Evolutionary conservation across 2,888 invertebrate species (phyloP), one percentile per base, ranked within the genome.

Genomic region (Tetrapedia diversipes): DNA sequence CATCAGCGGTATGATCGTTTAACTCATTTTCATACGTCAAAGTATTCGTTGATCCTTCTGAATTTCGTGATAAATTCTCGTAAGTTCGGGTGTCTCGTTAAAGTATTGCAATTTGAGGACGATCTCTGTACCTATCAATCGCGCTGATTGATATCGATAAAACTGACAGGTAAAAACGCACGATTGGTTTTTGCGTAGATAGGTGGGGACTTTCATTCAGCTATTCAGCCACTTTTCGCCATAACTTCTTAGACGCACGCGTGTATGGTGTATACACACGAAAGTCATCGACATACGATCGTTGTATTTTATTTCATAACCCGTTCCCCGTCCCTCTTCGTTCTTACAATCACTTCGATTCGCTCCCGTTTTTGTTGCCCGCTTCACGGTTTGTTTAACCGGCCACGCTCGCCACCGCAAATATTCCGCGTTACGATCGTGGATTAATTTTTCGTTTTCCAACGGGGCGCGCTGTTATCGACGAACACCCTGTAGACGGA

Each of bases 311-410:
- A 37, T 41, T 43, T 32, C 39, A 47, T 19, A 24, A 54, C 63
- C 10, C 56, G 34, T 32, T 57, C 39, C 60, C 24, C 45, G 57
- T 59, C 41, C 16, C 47, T 47, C 41, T 37, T 16, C 29, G 14
- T 22, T 37, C 24, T 32, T n/a, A 41, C 19, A 41, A 29, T 24
- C 60, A n/a, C 27, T 53, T 66, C 65, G 29, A 45, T 56, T 54
- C 67, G 19, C 24, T 37, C 19, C 16, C 3, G 64, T 74, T 74
- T 74, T 72, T 65, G 59, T 65, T 14, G 39, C 39, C 34, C 32
- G 57, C 74, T 65, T 75, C 75, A 59, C 67, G 77, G 75, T 77
- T 63, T 73, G 74, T 66, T 76, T 74, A 77, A 64, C 77, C 64
- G 60, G 54, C 47, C 39, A 59, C 67, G 45, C 47, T 67, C 41